These are phyloP conservation scores for Scaptomyza montana DNA, from an alignment of 1,140 invertebrate species.

Conservation along the genomic window DNA sequence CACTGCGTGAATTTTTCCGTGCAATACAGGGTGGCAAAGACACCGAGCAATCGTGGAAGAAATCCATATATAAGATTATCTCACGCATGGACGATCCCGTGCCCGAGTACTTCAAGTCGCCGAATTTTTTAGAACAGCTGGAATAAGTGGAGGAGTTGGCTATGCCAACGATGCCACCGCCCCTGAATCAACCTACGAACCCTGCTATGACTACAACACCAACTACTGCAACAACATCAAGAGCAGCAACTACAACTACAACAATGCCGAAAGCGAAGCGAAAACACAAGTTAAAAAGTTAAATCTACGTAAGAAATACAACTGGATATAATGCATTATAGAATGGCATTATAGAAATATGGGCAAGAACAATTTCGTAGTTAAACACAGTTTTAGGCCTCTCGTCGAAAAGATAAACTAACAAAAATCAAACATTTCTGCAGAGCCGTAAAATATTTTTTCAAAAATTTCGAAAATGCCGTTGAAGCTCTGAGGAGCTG, in stretches of 20 bases:
- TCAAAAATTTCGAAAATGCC: slow-evolving; percentile 62
- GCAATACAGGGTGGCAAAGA: slow-evolving; percentile 98
- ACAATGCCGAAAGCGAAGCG: slow-evolving; percentile 51
- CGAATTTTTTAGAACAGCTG: slow-evolving; percentile 99
- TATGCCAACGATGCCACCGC: slow-evolving; percentile 69
- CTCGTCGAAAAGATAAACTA: slow-evolving; percentile 36
- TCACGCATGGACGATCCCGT: slow-evolving; percentile 98
- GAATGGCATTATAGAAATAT: slow-evolving; percentile 19
- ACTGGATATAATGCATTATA: slow-evolving; percentile 62
- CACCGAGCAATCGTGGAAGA: slow-evolving; percentile 99
- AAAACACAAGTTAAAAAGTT: slow-evolving; percentile 73
- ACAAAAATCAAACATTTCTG: slow-evolving; percentile 19
- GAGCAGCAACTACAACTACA: slow-evolving; percentile 29
- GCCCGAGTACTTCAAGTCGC: slow-evolving; percentile 99
- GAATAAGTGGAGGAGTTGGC: slow-evolving; percentile 89
- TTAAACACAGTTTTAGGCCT: slow-evolving; percentile 50
- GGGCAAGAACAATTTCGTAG: slow-evolving; percentile 24
- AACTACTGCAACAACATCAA: slow-evolving; percentile 41
- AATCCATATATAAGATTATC: slow-evolving; percentile 99
- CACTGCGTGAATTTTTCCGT: slow-evolving; percentile 98
- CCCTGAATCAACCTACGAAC: slow-evolving; percentile 57
- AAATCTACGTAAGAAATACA: slow-evolving; percentile 75
- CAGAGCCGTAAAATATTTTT: slow-evolving; percentile 70
- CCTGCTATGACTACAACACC: slow-evolving; percentile 49
- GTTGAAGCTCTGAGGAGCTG: slow-evolving; percentile 3